Evolutionary conservation across 2,888 invertebrate species (phyloP), one percentile per base, ranked within the genome.

Genomic region (Endotricha flammealis): DNA sequence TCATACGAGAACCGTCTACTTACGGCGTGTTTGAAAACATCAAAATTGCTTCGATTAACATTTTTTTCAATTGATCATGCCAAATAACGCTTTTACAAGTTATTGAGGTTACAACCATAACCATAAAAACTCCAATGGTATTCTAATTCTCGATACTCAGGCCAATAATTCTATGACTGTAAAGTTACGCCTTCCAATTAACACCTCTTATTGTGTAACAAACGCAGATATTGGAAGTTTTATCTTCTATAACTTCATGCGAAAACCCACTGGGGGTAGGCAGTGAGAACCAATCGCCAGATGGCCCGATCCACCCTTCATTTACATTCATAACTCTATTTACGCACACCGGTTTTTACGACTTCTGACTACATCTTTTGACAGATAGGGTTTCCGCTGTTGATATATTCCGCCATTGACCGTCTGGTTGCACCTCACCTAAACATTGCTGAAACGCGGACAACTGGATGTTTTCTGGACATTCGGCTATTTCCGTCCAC

Each of bases 401-500:
- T 44, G 46, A 48, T 57, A 43, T 44, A 47, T 48, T 46, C 47
- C 65, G 62, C 57, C 65, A 70, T 69, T 76, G 68, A 73, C 68
- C 69, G 64, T 16, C 29, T 28, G 20, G 22, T 22, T 22, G 35
- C 22, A 23, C 28, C 51, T 37, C 41, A 46, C 56, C 55, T 56
- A 57, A 57, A 64, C 65, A 61, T 70, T 68, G 73, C 76, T 72
- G 73, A 78, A 80, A 69, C 64, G 64, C 67, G 67, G 62, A 57
- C 71, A 68, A 59, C 57, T 65, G 63, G 62, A 60, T 63, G 65
- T 57, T 75, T 71, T 72, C 73, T 78, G 70, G 65, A 65, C 71
- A 64, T 74, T 82, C 76, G 82, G 70, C 64, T 85, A 83, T 83
- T 83, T 78, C 74, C 78, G 80, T 71, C 65, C 47, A 45, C 53